phyloP scores from a whole-genome alignment of 2,888 invertebrate genomes.

The Ennomos quercinarius region DNA sequence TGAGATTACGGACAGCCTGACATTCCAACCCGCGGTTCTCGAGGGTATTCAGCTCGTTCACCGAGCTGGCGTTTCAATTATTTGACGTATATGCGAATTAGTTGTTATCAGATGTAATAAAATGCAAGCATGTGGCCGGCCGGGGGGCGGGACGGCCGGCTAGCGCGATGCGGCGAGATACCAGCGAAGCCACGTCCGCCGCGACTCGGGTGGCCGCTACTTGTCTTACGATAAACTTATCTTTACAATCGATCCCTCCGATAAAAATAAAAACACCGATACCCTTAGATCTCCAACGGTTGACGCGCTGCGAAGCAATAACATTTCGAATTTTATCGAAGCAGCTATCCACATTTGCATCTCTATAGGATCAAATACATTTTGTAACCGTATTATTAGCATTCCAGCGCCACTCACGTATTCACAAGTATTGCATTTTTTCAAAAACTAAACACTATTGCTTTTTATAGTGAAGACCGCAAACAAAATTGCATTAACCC shows the following conservation, averaged over 20 bases:
- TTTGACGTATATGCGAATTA: constrained; percentile 82
- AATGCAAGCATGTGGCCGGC: constrained; percentile 69
- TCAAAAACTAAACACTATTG: constrained; percentile 11
- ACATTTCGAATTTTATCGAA: constrained; percentile 78
- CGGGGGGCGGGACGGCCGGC: constrained; percentile 48
- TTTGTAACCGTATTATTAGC: constrained; percentile 75
- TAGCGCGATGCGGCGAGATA: constrained; percentile 52
- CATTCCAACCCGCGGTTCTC: constrained; percentile 53
- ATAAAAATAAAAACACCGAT: constrained; percentile 78
- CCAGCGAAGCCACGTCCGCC: constrained; percentile 40
- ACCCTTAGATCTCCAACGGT: constrained; percentile 71
- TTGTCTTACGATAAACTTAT: constrained; percentile 84
- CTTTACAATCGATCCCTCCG: constrained; percentile 82
- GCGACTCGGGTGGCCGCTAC: constrained; percentile 80
- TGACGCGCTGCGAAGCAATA: constrained; percentile 78
- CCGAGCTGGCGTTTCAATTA: constrained; percentile 66
- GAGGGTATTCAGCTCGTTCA: constrained; percentile 42
- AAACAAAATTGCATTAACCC: constrained; percentile 4
- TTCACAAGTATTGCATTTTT: constrained; percentile 42
- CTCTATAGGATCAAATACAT: constrained; percentile 75
- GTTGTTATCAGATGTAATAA: constrained; percentile 80
- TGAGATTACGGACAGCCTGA: constrained; percentile 54
- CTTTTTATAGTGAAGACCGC: constrained; percentile 22
- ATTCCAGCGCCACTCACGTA: constrained; percentile 64
- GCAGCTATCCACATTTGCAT: constrained; percentile 77